These are phyloP conservation scores for Synergus itoensis DNA, from an alignment of 2,888 invertebrate species.

Conservation along the genomic window DNA sequence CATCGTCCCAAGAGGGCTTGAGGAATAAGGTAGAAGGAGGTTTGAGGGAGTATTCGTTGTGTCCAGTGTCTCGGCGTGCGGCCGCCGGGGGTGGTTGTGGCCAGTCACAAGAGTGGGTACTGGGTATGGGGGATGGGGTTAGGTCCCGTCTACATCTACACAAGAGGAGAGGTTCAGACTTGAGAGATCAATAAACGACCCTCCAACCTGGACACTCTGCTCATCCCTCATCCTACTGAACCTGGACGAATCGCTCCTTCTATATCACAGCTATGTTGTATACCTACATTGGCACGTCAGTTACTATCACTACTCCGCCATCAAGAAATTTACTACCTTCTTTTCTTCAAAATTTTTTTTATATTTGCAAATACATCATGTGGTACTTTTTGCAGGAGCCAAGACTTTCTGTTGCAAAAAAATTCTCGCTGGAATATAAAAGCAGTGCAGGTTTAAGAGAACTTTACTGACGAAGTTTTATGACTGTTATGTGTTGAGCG, in stretches of 20 bases:
- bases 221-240: conserved; percentile 68
- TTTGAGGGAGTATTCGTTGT: conserved; percentile 71
- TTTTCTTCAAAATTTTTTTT: not conserved
- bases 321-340: not conserved
- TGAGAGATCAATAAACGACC: conserved; percentile 79
- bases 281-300: conserved; percentile 45
- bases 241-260: conserved; percentile 56
- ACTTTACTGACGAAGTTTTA: not conserved
- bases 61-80: conserved; percentile 75
- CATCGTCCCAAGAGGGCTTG: conserved; percentile 68
- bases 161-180: conserved; percentile 74
- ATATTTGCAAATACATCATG: not conserved
- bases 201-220: conserved; percentile 76
- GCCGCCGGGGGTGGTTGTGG: conserved; percentile 74
- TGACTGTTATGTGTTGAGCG: not conserved
- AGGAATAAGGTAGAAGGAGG: conserved; percentile 71
- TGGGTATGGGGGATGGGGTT: conserved; percentile 68
- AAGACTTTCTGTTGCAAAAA: not conserved
- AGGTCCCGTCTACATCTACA: conserved; percentile 69
- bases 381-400: not conserved
- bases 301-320: conserved; percentile 18
- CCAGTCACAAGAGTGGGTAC: conserved; percentile 70
- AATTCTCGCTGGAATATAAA: not conserved
- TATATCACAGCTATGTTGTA: conserved; percentile 58
- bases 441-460: not conserved